A percentile compares a stretch with the other conserved stretches of the same genome.
Evolutionary conservation across 2,797 vertebrate genomes (phyloP).

Genomic region (Peromyscus eremicus): DNA sequence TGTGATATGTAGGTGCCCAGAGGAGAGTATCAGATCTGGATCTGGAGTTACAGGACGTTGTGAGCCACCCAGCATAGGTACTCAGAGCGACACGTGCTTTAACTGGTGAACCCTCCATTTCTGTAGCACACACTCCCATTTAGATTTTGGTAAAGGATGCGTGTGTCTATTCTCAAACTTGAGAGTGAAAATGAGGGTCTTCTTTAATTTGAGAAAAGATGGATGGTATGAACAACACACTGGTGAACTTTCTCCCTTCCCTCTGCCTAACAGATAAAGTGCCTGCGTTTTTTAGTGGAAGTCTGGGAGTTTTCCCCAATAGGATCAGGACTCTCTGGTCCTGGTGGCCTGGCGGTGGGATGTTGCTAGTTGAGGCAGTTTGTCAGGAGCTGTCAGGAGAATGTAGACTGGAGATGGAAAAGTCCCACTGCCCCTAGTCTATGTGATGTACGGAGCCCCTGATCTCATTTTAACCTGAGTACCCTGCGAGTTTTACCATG

Average conservation of each 20-base stretch:
- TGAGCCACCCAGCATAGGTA: background rate
- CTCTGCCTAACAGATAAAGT: background rate
- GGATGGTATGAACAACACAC: background rate
- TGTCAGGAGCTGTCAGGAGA: constrained; percentile 79
- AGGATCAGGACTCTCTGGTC: constrained; percentile 76
- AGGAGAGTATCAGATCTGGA: background rate
- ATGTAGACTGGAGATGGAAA: constrained; percentile 75
- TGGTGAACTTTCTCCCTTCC: background rate
- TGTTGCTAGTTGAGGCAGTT: constrained; percentile 77
- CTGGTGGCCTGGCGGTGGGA: constrained; percentile 58
- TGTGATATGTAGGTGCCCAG: background rate
- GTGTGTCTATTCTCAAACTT: constrained; percentile 22
- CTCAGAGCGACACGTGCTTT: background rate
- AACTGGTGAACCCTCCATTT: background rate
- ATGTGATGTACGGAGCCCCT: constrained; percentile 78
- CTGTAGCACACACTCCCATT: background rate
- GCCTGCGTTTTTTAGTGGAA: background rate
- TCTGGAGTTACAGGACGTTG: background rate
- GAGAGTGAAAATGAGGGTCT: background rate
- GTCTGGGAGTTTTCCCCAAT: constrained; percentile 26
- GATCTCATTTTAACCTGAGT: constrained; percentile 75
- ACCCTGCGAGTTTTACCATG: constrained; percentile 57
- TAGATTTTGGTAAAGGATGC: constrained; percentile 59
- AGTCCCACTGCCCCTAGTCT: constrained; percentile 74
- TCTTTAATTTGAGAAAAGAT: constrained; percentile 14